Evolutionary conservation across 2,888 invertebrate species (phyloP).

Genomic region (Xestia xanthographa): DNA sequence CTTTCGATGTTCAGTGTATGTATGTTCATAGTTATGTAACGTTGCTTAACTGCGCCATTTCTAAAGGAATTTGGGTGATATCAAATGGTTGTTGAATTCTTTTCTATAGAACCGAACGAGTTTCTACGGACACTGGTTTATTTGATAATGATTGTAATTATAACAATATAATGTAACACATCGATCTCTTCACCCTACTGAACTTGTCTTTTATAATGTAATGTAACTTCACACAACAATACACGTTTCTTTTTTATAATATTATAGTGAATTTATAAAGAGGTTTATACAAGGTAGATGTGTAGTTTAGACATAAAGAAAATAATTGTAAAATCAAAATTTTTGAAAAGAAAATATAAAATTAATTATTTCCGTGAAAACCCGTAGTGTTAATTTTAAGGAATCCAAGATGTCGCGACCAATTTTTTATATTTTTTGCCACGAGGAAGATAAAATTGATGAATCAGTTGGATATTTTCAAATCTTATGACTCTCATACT

Average conservation of each 20-base stretch:
- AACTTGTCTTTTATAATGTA: constrained; percentile 59
- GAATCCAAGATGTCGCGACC: constrained; percentile 81
- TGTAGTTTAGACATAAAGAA: constrained; percentile 85
- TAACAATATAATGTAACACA: constrained; percentile 54
- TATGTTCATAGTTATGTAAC: constrained; percentile 72
- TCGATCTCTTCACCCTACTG: constrained; percentile 64
- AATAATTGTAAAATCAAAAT: constrained; percentile 77
- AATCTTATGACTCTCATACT: constrained; percentile 89
- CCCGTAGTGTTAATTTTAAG: constrained; percentile 85
- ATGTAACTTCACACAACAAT: constrained; percentile 65
- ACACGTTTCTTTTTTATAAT: constrained; percentile 70
- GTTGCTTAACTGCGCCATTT: constrained; percentile 82
- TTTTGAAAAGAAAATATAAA: constrained; percentile 76
- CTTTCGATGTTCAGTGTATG: constrained; percentile 88
- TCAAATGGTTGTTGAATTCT: constrained; percentile 82
- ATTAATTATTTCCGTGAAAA: constrained; percentile 75
- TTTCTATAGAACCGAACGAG: constrained; percentile 47
- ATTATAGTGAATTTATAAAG: constrained; percentile 87
- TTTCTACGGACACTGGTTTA: constrained; percentile 40
- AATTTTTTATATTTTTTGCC: constrained; percentile 85
- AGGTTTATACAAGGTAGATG: constrained; percentile 91
- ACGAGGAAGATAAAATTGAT: constrained; percentile 74
- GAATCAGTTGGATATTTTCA: constrained; percentile 74
- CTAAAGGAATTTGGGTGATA: constrained; percentile 89
- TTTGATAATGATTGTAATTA: constrained; percentile 40